phyloP scores from a whole-genome alignment of 2,797 vertebrate genomes.

The Dicrostonyx torquatus region DNA sequence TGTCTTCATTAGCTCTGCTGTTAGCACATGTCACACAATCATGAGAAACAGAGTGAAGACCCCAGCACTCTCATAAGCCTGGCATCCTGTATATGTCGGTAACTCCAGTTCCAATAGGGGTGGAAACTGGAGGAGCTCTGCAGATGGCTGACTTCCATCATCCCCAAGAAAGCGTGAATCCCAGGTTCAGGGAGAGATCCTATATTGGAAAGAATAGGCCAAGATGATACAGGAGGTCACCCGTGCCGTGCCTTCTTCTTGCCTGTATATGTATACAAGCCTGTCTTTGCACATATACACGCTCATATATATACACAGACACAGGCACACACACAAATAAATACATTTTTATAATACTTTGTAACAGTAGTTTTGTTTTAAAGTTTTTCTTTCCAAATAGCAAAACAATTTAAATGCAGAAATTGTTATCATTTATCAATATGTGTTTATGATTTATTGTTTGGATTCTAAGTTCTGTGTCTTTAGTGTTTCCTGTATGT shows the following conservation, averaged over 20 bases:
- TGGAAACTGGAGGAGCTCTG: not conserved
- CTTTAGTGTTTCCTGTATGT: not conserved
- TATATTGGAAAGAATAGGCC: not conserved
- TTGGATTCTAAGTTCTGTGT: constrained; percentile 5
- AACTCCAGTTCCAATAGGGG: not conserved
- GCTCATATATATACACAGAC: not conserved
- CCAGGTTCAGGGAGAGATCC: not conserved
- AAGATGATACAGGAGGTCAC: not conserved
- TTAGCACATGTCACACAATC: not conserved
- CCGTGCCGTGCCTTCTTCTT: not conserved
- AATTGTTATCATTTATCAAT: not conserved
- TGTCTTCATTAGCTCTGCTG: not conserved
- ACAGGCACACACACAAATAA: not conserved
- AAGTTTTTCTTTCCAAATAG: constrained; percentile 28
- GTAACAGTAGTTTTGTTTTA: not conserved
- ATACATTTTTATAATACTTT: not conserved
- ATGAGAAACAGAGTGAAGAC: not conserved
- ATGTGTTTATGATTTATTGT: not conserved
- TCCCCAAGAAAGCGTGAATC: not conserved
- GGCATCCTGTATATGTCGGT: not conserved
- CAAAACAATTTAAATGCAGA: constrained; percentile 24
- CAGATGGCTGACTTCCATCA: not conserved
- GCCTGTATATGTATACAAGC: not conserved
- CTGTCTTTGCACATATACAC: not conserved
- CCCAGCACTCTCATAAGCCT: not conserved